Evolutionary conservation across 2,113 vertebrate genomes (phyloP).

Genomic region (Dipodomys merriami): DNA sequence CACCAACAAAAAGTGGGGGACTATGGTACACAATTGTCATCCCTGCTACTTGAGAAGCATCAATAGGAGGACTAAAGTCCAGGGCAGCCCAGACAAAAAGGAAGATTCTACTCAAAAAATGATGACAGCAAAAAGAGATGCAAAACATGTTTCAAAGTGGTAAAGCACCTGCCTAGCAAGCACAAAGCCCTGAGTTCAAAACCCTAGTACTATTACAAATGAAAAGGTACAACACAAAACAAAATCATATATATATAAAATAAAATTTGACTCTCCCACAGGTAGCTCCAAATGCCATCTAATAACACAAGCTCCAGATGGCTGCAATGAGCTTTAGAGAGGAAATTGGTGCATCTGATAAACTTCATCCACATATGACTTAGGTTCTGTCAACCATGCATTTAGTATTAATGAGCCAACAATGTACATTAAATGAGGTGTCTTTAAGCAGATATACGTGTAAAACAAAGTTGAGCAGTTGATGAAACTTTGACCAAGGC

Average conservation of each 20-base stretch:
- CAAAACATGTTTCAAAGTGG: too few species aligned
- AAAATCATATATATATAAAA: too few species aligned
- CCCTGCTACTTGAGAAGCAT: too few species aligned
- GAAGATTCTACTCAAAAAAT: too few species aligned
- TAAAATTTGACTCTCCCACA: background rate
- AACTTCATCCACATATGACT: background rate
- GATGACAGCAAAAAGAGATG: too few species aligned
- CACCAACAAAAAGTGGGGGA: too few species aligned
- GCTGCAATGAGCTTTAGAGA: background rate
- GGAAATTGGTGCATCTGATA: background rate
- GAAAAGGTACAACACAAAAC: background rate
- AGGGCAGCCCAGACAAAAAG: too few species aligned
- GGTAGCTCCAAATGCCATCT: background rate
- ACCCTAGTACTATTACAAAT: too few species aligned
- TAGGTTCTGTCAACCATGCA: background rate
- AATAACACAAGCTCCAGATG: background rate
- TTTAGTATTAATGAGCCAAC: background rate
- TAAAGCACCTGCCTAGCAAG: too few species aligned
- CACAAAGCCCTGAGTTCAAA: too few species aligned
- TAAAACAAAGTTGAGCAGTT: background rate
- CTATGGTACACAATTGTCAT: too few species aligned
- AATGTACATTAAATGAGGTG: background rate
- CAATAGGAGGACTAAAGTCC: too few species aligned
- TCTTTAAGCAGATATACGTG: constrained; percentile 32
- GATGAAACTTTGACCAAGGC: background rate